Percentiles rank a stretch among this genome's conserved stretches.
phyloP scores from a whole-genome alignment of 2,888 invertebrate genomes.

The Aleiodes leptofemur region DNA sequence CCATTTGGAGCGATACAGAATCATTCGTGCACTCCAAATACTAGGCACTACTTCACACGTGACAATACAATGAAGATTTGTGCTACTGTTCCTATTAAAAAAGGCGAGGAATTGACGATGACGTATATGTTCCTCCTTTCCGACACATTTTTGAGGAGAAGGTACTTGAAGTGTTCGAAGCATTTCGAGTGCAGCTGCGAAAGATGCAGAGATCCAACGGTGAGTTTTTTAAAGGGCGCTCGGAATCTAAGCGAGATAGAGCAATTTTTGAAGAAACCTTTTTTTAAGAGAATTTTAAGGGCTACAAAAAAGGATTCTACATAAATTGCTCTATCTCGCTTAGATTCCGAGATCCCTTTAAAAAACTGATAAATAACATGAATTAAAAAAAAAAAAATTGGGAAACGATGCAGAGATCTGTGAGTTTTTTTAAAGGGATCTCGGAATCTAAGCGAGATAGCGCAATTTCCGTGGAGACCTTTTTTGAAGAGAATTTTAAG shows the following conservation, averaged over 20 bases:
- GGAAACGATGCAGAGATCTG: constrained; percentile 84
- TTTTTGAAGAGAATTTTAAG: too few species aligned
- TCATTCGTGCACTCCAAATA: constrained; percentile 83
- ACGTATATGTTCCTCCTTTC: constrained; percentile 82
- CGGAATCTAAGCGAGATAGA: too few species aligned
- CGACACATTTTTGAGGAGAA: constrained; percentile 81
- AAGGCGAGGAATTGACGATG: constrained; percentile 81
- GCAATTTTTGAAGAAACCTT: too few species aligned
- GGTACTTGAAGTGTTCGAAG: constrained; percentile 81
- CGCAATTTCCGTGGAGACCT: too few species aligned
- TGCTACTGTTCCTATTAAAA: constrained; percentile 79
- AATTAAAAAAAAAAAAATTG: too few species aligned
- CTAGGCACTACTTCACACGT: constrained; percentile 79
- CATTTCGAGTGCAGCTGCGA: constrained; percentile 82
- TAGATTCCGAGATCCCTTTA: not conserved
- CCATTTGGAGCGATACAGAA: constrained; percentile 83
- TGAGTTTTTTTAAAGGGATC: constrained; percentile 53
- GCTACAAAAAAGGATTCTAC: too few species aligned
- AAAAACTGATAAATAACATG: too few species aligned
- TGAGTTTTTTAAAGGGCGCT: constrained; percentile 52
- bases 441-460: too few species aligned
- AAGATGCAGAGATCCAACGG: constrained; percentile 81
- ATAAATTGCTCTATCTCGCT: not conserved
- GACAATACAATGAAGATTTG: constrained; percentile 79
- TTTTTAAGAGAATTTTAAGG: too few species aligned